Conservation (phyloP, 2,797 vertebrate species). For the Schizothorax lantsangensis region DNA sequence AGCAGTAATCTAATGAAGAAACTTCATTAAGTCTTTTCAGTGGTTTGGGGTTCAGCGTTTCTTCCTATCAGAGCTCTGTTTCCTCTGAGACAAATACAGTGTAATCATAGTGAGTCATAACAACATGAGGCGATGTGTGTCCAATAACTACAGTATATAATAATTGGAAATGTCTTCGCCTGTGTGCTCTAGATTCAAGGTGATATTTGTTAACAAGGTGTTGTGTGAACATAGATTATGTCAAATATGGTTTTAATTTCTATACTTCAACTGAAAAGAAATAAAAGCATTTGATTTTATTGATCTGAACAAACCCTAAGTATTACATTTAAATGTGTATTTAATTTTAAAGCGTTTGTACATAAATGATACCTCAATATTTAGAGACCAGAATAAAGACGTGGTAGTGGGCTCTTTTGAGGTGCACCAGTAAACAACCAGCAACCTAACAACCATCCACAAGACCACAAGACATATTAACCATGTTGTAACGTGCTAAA, state of each 20-base stretch:
- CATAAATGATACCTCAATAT: no score
- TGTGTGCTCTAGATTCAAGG: background rate
- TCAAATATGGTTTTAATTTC: background rate
- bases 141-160: background rate
- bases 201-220: background rate
- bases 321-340: no score
- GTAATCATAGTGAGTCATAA: background rate
- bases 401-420: no score
- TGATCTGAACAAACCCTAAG: background rate
- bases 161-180: background rate
- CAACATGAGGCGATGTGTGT: background rate
- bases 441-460: background rate
- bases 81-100: constrained; percentile 19
- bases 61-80: background rate
- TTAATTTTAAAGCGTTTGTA: no score
- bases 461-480: background rate
- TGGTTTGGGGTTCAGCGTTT: background rate
- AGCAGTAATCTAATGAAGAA: constrained; percentile 20
- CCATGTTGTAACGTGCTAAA: background rate
- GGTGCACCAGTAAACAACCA: background rate
- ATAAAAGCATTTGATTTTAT: background rate
- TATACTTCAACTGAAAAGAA: background rate
- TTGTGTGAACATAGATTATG: background rate
- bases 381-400: background rate
- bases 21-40: constrained; percentile 25